Evolutionary conservation across 2,797 vertebrate genomes (phyloP), one percentile per base, ranked within the genome.

Genomic region (Epinephelus malabaricus): DNA sequence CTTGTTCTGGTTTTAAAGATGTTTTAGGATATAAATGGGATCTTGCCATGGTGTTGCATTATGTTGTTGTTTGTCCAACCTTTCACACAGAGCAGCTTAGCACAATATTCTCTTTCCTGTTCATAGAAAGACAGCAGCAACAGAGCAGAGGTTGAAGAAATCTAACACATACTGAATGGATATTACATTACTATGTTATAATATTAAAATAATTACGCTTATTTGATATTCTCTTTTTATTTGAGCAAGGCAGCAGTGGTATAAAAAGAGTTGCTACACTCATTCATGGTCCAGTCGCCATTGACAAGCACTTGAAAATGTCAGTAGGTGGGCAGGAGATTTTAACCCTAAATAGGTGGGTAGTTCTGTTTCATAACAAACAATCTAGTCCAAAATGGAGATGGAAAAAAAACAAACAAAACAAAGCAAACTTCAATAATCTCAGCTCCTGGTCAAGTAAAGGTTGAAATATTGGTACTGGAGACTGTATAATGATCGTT

Each of bases 101-200:
- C 21, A 53, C 51, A 54, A 25, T 2, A 40, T 55, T 18, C 13
- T n/a, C 27, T 38, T 47, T 60, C 5, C 18, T 11, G 19, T 23
- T 23, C 9, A 40, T 1, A 50, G 55, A 65, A 34, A 60, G 10
- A 72, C 11, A 18, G 4, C 18, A 15, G 21, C 40, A 6, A 18
- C 30, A 60, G 30, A 70, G 55, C 27, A 49, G 55, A 49, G 45
- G 27, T 62, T 40, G 21, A 21, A 66, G 19, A 66, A 38, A 51
- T 34, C 50, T 11, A 21, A 53, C n/a, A 53, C 2, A 19, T 34
- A 58, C 0, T 58, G 27, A 58, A 58, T 34, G 17, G 68, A 38
- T 21, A 17, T 34, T 34, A 47, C 21, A 49, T 21, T 15, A 69
- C 25, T 12, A 46, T 11, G 40, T 23, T 45, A 62, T n/a, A 56